A percentile compares a stretch with the other conserved stretches of the same genome.
These are phyloP conservation scores for Pagetopsis macropterus DNA, from an alignment of 2,797 vertebrate species.

Conservation along the genomic window DNA sequence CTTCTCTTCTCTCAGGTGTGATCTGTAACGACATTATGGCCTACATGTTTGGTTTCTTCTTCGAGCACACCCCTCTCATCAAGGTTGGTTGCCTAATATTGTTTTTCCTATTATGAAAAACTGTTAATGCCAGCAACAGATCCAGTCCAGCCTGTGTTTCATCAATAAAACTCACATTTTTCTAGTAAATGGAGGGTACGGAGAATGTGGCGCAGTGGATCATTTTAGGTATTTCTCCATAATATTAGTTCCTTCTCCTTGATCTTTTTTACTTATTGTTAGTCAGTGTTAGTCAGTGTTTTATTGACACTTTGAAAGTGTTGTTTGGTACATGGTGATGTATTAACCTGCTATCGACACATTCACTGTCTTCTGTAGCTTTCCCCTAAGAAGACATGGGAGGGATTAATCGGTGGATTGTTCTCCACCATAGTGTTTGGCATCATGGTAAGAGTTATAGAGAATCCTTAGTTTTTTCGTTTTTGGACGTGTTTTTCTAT, in stretches of 20 bases:
- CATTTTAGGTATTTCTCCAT: too few relatives aligned
- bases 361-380: slow-evolving; percentile 81
- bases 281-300: too few relatives aligned
- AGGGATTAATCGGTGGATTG: slow-evolving; percentile 97
- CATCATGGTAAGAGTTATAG: slow-evolving; percentile 85
- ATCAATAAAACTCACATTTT: too few relatives aligned
- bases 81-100: slow-evolving; percentile 84
- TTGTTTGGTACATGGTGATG: neutral
- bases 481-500: neutral
- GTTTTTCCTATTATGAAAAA: fast-evolving
- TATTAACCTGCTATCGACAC: slow-evolving; percentile 1
- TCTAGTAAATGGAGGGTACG: too few relatives aligned
- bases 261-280: too few relatives aligned
- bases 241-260: too few relatives aligned
- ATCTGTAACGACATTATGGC: slow-evolving; percentile 99
- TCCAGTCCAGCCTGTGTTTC: neutral
- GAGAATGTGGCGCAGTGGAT: too few relatives aligned
- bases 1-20: slow-evolving; percentile 84
- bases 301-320: too few relatives aligned
- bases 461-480: neutral
- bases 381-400: slow-evolving; percentile 99
- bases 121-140: neutral
- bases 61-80: slow-evolving; percentile 96
- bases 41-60: slow-evolving; percentile 99
- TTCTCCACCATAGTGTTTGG: slow-evolving; percentile 95